Percentiles rank a stretch among this genome's conserved stretches.
phyloP scores from a whole-genome alignment of 1,140 invertebrate species.

The Ceratosolen fusciceps region DNA sequence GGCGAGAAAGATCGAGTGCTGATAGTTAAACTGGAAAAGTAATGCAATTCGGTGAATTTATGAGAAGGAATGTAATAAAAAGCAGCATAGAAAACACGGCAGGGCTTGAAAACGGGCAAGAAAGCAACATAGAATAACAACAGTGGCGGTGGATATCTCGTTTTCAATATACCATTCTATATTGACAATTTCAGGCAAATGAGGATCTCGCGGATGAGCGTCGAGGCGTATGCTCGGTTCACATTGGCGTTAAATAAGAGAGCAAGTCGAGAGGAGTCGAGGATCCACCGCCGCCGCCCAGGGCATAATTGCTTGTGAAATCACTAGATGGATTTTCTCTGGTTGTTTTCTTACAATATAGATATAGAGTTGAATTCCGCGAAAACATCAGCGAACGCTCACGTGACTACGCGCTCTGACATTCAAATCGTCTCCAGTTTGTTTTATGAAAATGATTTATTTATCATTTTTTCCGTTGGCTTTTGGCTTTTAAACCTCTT shows the following conservation, averaged over 20 bases:
- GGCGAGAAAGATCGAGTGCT: too few relatives aligned
- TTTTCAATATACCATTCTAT: conserved; percentile 70
- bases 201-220: conserved; percentile 51
- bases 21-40: neutral
- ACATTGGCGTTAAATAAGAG: conserved; percentile 73
- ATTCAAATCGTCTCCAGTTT: neutral
- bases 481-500: neutral
- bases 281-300: conserved; percentile 24
- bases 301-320: conserved; percentile 69
- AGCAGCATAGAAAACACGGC: neutral
- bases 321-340: conserved; percentile 66
- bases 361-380: neutral
- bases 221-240: conserved; percentile 63
- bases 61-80: neutral
- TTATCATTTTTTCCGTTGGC: neutral
- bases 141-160: conserved; percentile 55
- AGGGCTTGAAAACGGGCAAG: conserved; percentile 24
- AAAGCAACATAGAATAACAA: conserved; percentile 35
- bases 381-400: conserved; percentile 6
- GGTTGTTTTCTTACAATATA: conserved; percentile 59
- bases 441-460: too few relatives aligned
- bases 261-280: conserved; percentile 56
- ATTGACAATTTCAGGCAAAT: conserved; percentile 69
- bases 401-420: neutral
- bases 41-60: neutral